phyloP scores from a whole-genome alignment of 2,113 vertebrate species.

The Pelecanoides urinatrix region DNA sequence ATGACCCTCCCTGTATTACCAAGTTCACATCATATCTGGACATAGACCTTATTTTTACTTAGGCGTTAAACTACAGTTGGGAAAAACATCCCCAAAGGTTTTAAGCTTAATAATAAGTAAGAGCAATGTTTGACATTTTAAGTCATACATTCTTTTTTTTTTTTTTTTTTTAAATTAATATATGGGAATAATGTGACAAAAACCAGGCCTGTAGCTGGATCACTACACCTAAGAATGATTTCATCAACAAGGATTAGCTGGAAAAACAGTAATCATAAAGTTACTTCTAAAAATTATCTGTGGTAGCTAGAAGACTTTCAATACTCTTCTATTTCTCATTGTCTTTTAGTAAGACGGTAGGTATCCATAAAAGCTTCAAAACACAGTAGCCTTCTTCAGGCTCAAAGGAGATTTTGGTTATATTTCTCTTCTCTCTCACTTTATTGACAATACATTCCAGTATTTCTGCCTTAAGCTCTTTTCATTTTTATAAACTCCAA shows the following conservation, averaged over 20 bases:
- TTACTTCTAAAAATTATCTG: not conserved
- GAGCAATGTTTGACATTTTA: not conserved
- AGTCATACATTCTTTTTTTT: not conserved
- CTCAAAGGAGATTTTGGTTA: not conserved
- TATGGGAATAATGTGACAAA: not conserved
- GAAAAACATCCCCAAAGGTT: conserved; percentile 51
- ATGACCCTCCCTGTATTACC: conserved; percentile 44
- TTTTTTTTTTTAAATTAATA: not conserved
- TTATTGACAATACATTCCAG: not conserved
- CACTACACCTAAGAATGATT: not conserved
- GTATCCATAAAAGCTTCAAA: not conserved
- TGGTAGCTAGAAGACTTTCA: not conserved
- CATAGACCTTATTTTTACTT: conserved; percentile 27
- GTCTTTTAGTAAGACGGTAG: not conserved
- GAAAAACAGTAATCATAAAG: not conserved
- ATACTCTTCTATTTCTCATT: not conserved
- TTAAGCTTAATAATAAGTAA: conserved; percentile 31
- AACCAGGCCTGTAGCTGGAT: not conserved
- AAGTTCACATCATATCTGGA: conserved; percentile 25
- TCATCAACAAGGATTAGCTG: not conserved
- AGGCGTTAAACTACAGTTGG: not conserved
- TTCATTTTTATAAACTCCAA: not conserved
- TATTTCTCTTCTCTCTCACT: not conserved
- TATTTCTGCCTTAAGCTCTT: not conserved
- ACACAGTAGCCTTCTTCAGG: not conserved